These are phyloP conservation scores for Chiridota heheva DNA, from an alignment of 35 echinoderm and acorn worm genomes.

Conservation along the genomic window DNA sequence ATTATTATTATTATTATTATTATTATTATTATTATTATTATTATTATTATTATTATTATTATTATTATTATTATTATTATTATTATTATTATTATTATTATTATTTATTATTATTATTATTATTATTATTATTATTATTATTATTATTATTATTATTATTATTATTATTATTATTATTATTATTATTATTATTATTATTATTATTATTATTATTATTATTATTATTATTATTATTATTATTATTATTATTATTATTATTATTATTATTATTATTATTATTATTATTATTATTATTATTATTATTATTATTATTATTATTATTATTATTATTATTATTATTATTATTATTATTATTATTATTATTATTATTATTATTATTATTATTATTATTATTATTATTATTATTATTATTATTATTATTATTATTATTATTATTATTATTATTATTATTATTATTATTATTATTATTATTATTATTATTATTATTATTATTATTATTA, in stretches of 20 bases:
- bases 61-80: too few relatives aligned
- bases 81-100: too few relatives aligned
- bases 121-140: background rate
- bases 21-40: too few relatives aligned
- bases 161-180: background rate
- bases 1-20: too few relatives aligned
- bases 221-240: background rate
- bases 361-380: background rate
- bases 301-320: conserved; percentile 5
- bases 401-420: background rate
- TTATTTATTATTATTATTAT: too few relatives aligned
- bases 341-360: background rate
- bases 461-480: background rate
- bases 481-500: background rate
- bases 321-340: conserved; percentile 9
- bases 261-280: background rate
- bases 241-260: background rate
- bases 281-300: conserved; percentile 9
- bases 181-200: background rate
- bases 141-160: background rate
- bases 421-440: background rate
- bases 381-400: background rate
- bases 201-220: background rate
- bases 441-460: background rate
- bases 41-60: too few relatives aligned